phyloP scores from a whole-genome alignment of 2,797 vertebrate species.

The Pelochelys cantorii region DNA sequence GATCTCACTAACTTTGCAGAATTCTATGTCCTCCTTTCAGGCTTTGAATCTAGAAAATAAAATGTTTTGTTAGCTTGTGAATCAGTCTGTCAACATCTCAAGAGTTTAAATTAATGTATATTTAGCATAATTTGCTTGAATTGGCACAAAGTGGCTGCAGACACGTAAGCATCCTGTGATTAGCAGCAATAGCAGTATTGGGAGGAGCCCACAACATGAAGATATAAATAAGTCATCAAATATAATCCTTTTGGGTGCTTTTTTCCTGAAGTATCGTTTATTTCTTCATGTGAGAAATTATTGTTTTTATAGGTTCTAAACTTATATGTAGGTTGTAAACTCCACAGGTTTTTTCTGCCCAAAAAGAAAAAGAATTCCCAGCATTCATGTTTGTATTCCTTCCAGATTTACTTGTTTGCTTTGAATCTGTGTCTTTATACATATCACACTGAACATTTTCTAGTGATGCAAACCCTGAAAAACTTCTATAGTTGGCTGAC shows the following conservation, averaged over 20 bases:
- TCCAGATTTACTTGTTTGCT: slow-evolving; percentile 48
- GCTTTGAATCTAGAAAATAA: slow-evolving; percentile 64
- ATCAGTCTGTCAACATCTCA: slow-evolving; percentile 61
- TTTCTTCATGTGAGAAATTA: slow-evolving; percentile 25
- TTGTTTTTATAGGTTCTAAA: slow-evolving; percentile 47
- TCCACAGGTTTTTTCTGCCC: neutral
- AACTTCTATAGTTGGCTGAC: neutral
- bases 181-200: slow-evolving; percentile 54
- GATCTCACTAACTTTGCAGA: slow-evolving; percentile 66
- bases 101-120: slow-evolving; percentile 49
- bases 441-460: neutral
- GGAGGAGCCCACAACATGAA: slow-evolving; percentile 24
- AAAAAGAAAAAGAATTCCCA: neutral
- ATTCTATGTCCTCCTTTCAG: slow-evolving; percentile 44
- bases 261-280: neutral
- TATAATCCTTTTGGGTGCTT: slow-evolving; percentile 35
- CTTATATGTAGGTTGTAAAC: slow-evolving; percentile 4
- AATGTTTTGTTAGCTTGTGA: slow-evolving; percentile 68
- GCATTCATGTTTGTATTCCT: slow-evolving; percentile 18
- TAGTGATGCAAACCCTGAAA: slow-evolving; percentile 24
- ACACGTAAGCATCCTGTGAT: slow-evolving; percentile 53
- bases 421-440: slow-evolving; percentile 29
- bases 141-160: slow-evolving; percentile 59
- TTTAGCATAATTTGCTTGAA: slow-evolving; percentile 59
- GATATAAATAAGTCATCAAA: slow-evolving; percentile 9